These are phyloP conservation scores for Musca domestica DNA, from an alignment of 1,140 invertebrate genomes.

Conservation along the genomic window DNA sequence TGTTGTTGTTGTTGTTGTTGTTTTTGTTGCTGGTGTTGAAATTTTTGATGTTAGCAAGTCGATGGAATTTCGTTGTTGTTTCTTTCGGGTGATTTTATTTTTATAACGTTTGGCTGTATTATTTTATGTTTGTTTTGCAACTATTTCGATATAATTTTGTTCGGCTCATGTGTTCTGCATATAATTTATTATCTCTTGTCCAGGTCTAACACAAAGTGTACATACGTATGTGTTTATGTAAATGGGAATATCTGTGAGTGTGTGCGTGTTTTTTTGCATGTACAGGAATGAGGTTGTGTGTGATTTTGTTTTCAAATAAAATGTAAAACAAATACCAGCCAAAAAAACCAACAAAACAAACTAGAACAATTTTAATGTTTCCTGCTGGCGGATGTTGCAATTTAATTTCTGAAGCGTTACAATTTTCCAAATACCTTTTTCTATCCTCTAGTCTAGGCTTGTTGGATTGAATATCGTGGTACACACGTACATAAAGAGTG, in stretches of 20 bases:
- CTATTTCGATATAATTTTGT: too few relatives aligned
- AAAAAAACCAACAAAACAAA: slow-evolving; percentile 7
- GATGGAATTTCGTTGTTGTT: slow-evolving; percentile 1
- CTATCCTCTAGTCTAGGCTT: neutral
- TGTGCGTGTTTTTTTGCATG: neutral
- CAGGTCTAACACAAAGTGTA: neutral
- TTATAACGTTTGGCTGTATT: neutral
- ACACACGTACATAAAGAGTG: too few relatives aligned
- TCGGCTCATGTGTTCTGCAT: neutral
- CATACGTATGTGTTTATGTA: neutral
- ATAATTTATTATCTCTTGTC: slow-evolving; percentile 9
- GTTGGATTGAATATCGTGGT: too few relatives aligned
- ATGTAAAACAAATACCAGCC: too few relatives aligned
- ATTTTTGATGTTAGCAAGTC: neutral
- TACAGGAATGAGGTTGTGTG: too few relatives aligned
- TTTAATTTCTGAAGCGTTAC: slow-evolving; percentile 27
- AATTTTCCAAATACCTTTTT: slow-evolving; percentile 23
- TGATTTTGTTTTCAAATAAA: too few relatives aligned
- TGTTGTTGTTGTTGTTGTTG: slow-evolving; percentile 33
- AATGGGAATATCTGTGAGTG: neutral
- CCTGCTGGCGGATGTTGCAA: slow-evolving; percentile 26
- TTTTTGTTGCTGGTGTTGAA: neutral
- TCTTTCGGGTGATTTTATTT: neutral
- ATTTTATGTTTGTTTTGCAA: slow-evolving; percentile 1
- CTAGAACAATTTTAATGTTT: slow-evolving; percentile 25